Conservation (phyloP, 2,113 vertebrate species). For the Todiramphus saurophagus region DNA sequence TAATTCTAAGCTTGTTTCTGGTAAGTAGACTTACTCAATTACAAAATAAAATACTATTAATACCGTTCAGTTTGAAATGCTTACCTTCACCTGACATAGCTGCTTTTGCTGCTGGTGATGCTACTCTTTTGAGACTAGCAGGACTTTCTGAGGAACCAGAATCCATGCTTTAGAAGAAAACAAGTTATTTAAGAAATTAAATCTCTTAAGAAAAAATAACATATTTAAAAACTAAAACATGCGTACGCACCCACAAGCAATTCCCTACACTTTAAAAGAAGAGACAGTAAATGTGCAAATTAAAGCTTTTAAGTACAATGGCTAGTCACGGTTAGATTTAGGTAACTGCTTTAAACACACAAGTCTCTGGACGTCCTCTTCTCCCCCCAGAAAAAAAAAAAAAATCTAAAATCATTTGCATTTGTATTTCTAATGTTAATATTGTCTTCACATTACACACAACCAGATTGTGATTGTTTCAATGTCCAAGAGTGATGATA, state of each 20-base stretch:
- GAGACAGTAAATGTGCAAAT: background rate
- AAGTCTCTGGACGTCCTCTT: background rate
- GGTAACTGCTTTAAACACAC: background rate
- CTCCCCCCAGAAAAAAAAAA: background rate
- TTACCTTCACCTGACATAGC: constrained; percentile 89
- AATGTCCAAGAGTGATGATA: background rate
- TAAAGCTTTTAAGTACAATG: background rate
- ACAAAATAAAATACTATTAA: background rate
- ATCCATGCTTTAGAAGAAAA: constrained; percentile 82
- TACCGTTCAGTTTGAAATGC: background rate
- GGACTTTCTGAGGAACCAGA: constrained; percentile 90
- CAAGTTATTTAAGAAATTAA: constrained; percentile 3
- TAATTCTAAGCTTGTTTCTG: background rate
- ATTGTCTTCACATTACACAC: background rate
- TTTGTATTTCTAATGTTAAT: background rate
- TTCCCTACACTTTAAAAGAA: background rate
- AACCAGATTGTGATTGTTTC: background rate
- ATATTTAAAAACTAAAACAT: background rate
- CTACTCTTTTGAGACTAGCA: constrained; percentile 88
- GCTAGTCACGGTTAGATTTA: background rate
- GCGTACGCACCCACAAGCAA: background rate
- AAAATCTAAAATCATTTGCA: background rate
- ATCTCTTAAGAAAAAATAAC: background rate
- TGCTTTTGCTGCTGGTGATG: constrained; percentile 87
- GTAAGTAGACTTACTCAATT: background rate